Evolutionary conservation across 2,888 invertebrate genomes (phyloP).

Genomic region (Cantharis flavilabris): DNA sequence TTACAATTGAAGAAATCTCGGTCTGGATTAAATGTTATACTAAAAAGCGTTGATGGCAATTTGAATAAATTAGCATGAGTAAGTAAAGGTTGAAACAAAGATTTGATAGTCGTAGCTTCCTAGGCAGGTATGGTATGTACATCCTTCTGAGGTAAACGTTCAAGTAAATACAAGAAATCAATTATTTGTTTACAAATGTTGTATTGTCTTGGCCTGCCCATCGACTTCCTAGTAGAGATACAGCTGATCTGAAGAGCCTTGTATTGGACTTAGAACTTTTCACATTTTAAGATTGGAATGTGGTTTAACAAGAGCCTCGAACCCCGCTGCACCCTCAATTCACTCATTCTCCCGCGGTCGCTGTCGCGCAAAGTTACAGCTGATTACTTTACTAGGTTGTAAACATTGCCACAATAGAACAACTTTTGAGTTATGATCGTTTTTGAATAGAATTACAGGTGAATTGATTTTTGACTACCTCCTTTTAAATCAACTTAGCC

Average conservation of each 20-base stretch:
- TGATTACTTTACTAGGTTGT: slow-evolving; percentile 24
- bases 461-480: slow-evolving; percentile 5
- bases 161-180: neutral
- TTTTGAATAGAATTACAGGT: slow-evolving; percentile 10
- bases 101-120: too few species aligned
- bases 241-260: slow-evolving; percentile 25
- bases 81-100: neutral
- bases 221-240: slow-evolving; percentile 24
- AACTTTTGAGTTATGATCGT: slow-evolving; percentile 11
- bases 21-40: neutral
- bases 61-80: neutral
- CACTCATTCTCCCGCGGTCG: slow-evolving; percentile 31
- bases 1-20: neutral
- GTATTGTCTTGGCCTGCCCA: neutral
- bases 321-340: slow-evolving; percentile 36
- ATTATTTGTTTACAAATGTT: neutral
- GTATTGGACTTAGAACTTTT: slow-evolving; percentile 26
- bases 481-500: neutral
- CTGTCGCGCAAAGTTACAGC: slow-evolving; percentile 23
- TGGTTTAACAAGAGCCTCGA: slow-evolving; percentile 34
- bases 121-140: neutral
- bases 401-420: slow-evolving; percentile 11
- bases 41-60: neutral
- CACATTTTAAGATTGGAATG: slow-evolving; percentile 35
- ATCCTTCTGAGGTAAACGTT: neutral